phyloP scores from a whole-genome alignment of 2,888 invertebrate species.

The Luperina testacea region DNA sequence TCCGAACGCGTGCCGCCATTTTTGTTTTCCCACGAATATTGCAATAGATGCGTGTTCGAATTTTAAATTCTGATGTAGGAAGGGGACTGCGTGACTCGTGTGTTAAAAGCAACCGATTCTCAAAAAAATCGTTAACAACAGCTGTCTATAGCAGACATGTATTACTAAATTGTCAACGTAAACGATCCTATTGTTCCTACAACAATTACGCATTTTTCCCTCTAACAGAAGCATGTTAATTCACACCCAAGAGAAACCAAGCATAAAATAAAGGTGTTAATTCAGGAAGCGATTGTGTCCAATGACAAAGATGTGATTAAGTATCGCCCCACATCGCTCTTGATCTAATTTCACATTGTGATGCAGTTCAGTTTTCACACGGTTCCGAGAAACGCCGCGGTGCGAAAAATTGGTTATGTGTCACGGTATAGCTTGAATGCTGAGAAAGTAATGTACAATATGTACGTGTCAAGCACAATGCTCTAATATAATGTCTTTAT shows the following conservation, averaged over 20 bases:
- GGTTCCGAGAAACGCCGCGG: slow-evolving; percentile 66
- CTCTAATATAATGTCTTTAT: slow-evolving; percentile 49
- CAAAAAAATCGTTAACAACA: neutral
- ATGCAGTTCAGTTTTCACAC: slow-evolving; percentile 67
- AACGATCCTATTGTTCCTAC: slow-evolving; percentile 22
- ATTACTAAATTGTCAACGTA: neutral
- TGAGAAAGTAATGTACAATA: slow-evolving; percentile 62
- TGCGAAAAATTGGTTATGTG: slow-evolving; percentile 68
- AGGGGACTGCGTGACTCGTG: slow-evolving; percentile 5
- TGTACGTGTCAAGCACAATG: slow-evolving; percentile 49
- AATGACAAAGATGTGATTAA: slow-evolving; percentile 67
- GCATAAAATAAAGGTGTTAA: slow-evolving; percentile 62
- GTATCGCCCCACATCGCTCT: slow-evolving; percentile 62
- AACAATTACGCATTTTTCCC: slow-evolving; percentile 16
- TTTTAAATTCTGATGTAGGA: slow-evolving; percentile 39
- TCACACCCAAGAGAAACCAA: slow-evolving; percentile 58
- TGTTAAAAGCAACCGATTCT: neutral
- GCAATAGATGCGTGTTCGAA: slow-evolving; percentile 48
- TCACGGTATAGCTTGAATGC: slow-evolving; percentile 54
- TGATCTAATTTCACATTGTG: slow-evolving; percentile 76
- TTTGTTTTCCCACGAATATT: slow-evolving; percentile 64
- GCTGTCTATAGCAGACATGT: neutral
- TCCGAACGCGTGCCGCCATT: slow-evolving; percentile 58
- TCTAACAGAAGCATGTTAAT: slow-evolving; percentile 31
- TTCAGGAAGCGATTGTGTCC: slow-evolving; percentile 64